Conservation (phyloP, 2,797 vertebrate species). For the Neosilurus mollespiculum region DNA sequence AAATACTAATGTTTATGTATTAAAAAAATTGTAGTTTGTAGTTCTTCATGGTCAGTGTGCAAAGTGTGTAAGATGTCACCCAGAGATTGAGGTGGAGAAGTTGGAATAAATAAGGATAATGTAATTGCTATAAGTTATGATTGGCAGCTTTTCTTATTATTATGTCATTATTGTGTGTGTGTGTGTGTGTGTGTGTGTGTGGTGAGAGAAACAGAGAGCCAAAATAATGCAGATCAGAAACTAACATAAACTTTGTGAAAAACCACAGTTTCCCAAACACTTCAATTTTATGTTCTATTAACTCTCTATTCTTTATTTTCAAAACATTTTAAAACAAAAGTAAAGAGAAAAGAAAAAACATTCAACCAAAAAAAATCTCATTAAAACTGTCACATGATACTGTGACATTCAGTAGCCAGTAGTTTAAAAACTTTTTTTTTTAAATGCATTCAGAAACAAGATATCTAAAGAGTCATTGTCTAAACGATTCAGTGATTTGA, state of each 20-base stretch:
- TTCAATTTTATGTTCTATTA: constrained; percentile 1
- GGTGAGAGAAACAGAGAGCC: neutral
- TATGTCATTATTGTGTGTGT: neutral
- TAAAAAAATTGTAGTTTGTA: neutral
- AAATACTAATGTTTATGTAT: neutral
- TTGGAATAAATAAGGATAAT: neutral
- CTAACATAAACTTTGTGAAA: neutral
- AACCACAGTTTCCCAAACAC: neutral
- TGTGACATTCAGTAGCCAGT: neutral
- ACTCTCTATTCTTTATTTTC: neutral
- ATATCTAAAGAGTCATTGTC: neutral
- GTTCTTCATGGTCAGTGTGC: neutral
- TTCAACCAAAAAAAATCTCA: neutral
- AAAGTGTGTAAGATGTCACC: neutral
- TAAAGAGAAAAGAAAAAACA: neutral
- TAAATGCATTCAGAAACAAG: neutral
- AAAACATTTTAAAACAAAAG: neutral
- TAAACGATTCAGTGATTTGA: neutral
- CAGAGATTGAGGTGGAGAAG: neutral
- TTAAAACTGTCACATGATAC: neutral
- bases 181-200: constrained; percentile 15
- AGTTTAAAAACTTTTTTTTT: neutral
- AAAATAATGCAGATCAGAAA: neutral
- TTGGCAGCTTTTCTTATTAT: neutral
- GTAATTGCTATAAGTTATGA: neutral